Base-by-base conservation (phyloP, 1,140 invertebrate genomes). In the Drosophila nikananu region DNA sequence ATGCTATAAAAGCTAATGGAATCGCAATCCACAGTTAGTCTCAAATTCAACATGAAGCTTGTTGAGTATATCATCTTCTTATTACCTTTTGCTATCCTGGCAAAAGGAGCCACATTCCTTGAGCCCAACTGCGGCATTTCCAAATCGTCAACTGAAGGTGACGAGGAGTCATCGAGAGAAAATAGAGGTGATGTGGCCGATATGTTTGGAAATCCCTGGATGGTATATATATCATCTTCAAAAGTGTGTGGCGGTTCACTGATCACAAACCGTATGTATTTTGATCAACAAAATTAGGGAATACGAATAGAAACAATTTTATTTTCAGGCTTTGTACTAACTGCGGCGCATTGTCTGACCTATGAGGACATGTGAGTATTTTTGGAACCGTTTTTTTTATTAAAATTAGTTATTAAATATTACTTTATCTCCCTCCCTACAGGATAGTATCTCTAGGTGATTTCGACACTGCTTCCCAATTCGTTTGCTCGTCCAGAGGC, bases 131-230 rank as follows among this genome's bases (percentile, higher is more conserved):
- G 46, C 2, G 46, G 46, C 8, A 25, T 25, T 49, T 49, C 46
- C 7, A 49, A 17, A 2, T 25, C 46, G 4, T 2, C 13, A 2
- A 17, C 21, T 1, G 21, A 12, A 5, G 19, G 21, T 25, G 17
- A 0, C 1, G 2, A n/a, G n/a, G n/a, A n/a, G n/a, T n/a, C 13
- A 25, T 1, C 15, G 0, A 9, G 46, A 49, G 8, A 17, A 9
- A 5, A 3, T 3, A 7, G 23, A 4, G 46, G 46, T 17, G 15
- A 25, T 3, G 46, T 25, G 21, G 46, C 46, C 23, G 46, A 49
- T 49, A 49, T 49, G 46, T 49, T 49, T 17, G 46, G 13, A 13
- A 49, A 49, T 49, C 46, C 46, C 9, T 49, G 46, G 46, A 49
- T 49, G 46, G 23, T 15, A 3, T 48, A 48, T 48, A 15, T 48